Evolutionary conservation across 2,113 vertebrate species (phyloP), one percentile per base, ranked within the genome.

Genomic region (human (Homo sapiens)): DNA sequence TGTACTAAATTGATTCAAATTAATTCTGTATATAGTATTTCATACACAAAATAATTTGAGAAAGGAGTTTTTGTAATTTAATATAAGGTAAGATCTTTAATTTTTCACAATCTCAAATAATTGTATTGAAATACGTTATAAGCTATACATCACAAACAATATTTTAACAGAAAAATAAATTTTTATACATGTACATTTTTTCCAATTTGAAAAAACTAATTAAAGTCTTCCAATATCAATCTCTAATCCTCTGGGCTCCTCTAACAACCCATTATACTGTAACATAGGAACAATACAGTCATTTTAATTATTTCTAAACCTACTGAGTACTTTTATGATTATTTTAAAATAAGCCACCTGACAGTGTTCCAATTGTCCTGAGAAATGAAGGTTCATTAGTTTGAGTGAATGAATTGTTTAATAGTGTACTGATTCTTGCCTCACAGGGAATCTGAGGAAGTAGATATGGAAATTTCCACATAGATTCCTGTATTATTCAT

Each of bases 251-350:
- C 35, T 78, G 78, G 40, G 55, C 20, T 61, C 45, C 83, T 92
- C 57, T 86, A 93, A 86, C n/a, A 97, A 78, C 88, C 96, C 45
- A 93, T 86, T 92, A 95, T 89, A 79, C 59, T 89, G 18, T 48
- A 92, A 80, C n/a, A 43, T 17, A 80, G 35, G 90, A 96, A 78
- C 90, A 97, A 94, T 88, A 16, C 3, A 90, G 48, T 94, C 64
- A 90, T 85, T 98, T 93, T 85, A 97, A 96, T 97, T 97, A 95
- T 98, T 97, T 96, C 38, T 61, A 93, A 97, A 91, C 32, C 70
- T 68, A 90, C 57, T 61, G 94, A 84, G 88, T 43, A 87, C 25
- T 93, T 59, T 81, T 91, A 90, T 0, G 32, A 92, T 97, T 94
- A 90, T 85, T 97, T 96, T 92, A 90, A 81, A 90, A 76, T 89